Evolutionary conservation across 2,888 invertebrate genomes (phyloP), one percentile per base, ranked within the genome.

Genomic region (Noctuana brunneofusca): DNA sequence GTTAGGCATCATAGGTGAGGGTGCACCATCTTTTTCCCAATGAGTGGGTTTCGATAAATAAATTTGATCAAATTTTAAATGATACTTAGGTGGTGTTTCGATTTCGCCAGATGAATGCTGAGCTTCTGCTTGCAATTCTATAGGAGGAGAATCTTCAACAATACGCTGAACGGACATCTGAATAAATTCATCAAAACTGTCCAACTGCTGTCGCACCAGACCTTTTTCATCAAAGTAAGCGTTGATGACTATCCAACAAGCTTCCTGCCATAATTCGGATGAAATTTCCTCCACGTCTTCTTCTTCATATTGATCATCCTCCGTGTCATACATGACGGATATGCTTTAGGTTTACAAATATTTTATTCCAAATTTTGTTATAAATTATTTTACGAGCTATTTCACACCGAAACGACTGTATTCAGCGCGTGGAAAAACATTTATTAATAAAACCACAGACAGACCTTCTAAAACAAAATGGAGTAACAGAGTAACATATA

Each of bases 151-250:
- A 87, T 99, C 99, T 92, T 99, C 99, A 0, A 99, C 99, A 75
- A 99, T 99, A 70, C 99, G 93, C 84, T 99, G 99, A 6, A 99
- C 99, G 8, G 99, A 99, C 99, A 99, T 99, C 87, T 98, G 99
- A 81, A 99, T 99, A 80, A 99, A 99, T 92, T 99, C 99, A 93
- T 99, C 99, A 80, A 99, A 99, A 78, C 99, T 99, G 84, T 99
- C 99, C 71, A 99, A 92, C 83, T 99, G 99, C 83, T 99, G 99
- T 56, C 99, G 95, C 48, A 99, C 99, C 69, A 99, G 93, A 84
- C 99, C 99, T 88, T 99, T 99, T 84, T 99, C 99, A 82, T 99
- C 99, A 81, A 99, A 99, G 87, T 99, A 99, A 0, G 99, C 98
- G 82, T 99, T 99, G 80, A 99, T 99, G 66, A 99, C 99, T 79